A percentile compares a stretch with the other conserved stretches of the same genome.
Conservation (phyloP, 2,888 invertebrate genomes). For the Panopea generosa region DNA sequence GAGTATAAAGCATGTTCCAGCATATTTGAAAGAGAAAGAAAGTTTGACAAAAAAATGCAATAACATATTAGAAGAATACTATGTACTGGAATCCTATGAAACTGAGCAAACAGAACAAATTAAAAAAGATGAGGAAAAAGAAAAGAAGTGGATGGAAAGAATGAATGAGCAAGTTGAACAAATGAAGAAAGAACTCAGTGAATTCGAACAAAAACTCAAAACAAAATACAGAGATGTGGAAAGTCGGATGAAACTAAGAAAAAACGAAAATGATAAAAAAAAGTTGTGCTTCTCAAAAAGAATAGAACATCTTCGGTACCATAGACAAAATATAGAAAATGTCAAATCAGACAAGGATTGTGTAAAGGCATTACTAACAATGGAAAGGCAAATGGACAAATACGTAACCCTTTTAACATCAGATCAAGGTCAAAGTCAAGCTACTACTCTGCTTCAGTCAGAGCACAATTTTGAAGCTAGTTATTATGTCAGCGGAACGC, state of each 20-base stretch:
- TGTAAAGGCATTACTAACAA: slow-evolving; percentile 1
- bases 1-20: no score
- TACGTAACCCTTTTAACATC: background rate
- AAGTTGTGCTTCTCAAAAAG: background rate
- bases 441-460: background rate
- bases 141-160: background rate
- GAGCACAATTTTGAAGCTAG: slow-evolving; percentile 2
- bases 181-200: background rate
- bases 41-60: no score
- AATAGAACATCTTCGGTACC: background rate
- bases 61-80: no score
- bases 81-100: background rate
- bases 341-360: background rate
- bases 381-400: background rate
- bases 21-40: no score
- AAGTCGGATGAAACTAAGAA: background rate
- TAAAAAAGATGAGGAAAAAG: background rate
- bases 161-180: background rate
- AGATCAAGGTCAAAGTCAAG: background rate
- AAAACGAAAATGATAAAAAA: background rate
- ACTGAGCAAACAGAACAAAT: background rate
- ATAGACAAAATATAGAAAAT: background rate
- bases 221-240: background rate
- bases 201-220: background rate
- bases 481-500: background rate